Evolutionary conservation across 2,888 invertebrate species (phyloP).

Genomic region (Diploptera punctata): DNA sequence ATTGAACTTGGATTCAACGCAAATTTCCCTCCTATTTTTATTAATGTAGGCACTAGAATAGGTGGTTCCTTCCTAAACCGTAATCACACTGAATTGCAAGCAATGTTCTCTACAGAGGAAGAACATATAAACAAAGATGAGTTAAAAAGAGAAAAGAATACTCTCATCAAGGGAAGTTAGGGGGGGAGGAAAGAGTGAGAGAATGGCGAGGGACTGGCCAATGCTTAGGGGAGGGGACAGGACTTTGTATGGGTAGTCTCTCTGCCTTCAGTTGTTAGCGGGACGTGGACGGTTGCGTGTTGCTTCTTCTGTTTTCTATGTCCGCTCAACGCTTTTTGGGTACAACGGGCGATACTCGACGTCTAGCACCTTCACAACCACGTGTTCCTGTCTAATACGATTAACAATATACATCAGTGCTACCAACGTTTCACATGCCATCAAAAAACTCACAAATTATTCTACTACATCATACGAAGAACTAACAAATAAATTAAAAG

Average conservation of each 20-base stretch:
- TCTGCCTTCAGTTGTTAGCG: constrained; percentile 21
- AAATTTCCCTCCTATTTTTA: no score
- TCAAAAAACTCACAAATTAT: no score
- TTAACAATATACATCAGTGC: no score
- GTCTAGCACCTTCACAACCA: background rate
- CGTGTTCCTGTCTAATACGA: background rate
- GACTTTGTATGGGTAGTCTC: background rate
- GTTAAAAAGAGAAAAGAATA: no score
- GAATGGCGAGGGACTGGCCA: background rate
- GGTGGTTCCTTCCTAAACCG: no score
- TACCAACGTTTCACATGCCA: no score
- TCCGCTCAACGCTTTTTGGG: no score
- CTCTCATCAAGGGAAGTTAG: no score
- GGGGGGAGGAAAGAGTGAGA: background rate
- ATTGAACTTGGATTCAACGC: no score
- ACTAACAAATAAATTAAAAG: no score
- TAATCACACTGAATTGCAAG: background rate
- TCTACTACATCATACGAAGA: no score
- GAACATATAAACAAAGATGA: background rate
- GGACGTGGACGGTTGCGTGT: constrained; percentile 4
- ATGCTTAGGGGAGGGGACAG: background rate
- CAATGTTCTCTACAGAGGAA: background rate
- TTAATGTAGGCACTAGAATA: no score
- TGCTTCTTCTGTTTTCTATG: background rate
- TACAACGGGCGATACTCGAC: background rate